These are phyloP conservation scores for Cephalopholis sonnerati DNA, from an alignment of 2,113 vertebrate species.

Conservation along the genomic window DNA sequence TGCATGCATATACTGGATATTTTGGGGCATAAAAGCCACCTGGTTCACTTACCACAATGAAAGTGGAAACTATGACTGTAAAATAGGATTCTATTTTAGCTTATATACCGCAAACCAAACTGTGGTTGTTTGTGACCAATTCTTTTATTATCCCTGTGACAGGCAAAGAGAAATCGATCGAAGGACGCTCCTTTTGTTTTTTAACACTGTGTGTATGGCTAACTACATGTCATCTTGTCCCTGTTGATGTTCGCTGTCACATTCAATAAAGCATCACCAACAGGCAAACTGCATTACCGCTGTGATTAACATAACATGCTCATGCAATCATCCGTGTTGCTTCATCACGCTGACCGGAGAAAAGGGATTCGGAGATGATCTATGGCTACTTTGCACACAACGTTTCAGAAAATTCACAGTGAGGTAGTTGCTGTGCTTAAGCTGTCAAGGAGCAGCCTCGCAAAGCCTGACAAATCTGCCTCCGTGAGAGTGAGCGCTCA, in stretches of 20 bases:
- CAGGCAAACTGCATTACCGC: conserved; percentile 56
- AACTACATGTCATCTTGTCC: conserved; percentile 68
- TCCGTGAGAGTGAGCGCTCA: conserved; percentile 59
- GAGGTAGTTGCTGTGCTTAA: conserved; percentile 67
- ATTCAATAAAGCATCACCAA: conserved; percentile 53
- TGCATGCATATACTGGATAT: neutral
- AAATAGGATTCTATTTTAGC: neutral
- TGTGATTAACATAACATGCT: conserved; percentile 62
- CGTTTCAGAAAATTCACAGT: conserved; percentile 48
- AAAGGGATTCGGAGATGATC: conserved; percentile 35
- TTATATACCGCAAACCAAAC: neutral
- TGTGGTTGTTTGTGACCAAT: neutral
- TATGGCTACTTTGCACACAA: conserved; percentile 51
- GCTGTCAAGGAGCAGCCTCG: conserved; percentile 70
- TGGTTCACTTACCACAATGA: neutral
- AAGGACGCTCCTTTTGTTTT: conserved; percentile 31
- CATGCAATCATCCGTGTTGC: conserved; percentile 51
- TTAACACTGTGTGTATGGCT: conserved; percentile 12
- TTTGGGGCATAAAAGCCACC: neutral
- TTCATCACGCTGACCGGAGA: conserved; percentile 51
- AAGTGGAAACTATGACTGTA: neutral
- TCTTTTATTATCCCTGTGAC: neutral
- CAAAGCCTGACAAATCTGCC: conserved; percentile 79
- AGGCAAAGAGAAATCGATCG: neutral
- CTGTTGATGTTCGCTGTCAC: conserved; percentile 62